These are phyloP conservation scores for Venturia canescens DNA, from an alignment of 1,140 invertebrate species.

Conservation along the genomic window DNA sequence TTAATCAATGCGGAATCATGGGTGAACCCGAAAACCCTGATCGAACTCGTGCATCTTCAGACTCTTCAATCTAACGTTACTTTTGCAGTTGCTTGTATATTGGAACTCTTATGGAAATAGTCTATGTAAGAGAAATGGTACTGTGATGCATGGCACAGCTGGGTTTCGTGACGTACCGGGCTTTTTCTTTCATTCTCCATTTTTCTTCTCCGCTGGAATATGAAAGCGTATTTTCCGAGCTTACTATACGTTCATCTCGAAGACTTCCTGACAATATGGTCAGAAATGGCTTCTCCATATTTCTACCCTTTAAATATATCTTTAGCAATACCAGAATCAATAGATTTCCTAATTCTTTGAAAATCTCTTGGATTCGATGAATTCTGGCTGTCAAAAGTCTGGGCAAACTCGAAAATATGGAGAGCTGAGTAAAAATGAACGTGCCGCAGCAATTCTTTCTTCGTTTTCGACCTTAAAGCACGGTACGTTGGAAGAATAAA, in stretches of 20 bases:
- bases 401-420: too few relatives aligned
- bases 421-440: too few relatives aligned
- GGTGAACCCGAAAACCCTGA: neutral
- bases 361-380: neutral
- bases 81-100: neutral
- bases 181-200: conserved; percentile 27
- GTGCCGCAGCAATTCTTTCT: too few relatives aligned
- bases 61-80: too few relatives aligned
- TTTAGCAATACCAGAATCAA: neutral
- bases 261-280: neutral
- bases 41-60: too few relatives aligned
- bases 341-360: neutral
- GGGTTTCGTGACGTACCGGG: neutral
- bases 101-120: neutral
- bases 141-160: conserved; percentile 5
- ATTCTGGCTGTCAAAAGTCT: too few relatives aligned
- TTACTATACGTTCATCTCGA: neutral
- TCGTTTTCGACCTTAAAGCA: too few relatives aligned
- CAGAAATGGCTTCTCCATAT: neutral
- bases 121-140: conserved; percentile 2
- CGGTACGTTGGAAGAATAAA: too few relatives aligned
- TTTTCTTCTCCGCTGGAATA: conserved; percentile 7
- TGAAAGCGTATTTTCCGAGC: conserved; percentile 13
- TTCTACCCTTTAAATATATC: neutral
- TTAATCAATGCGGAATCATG: too few relatives aligned